These are phyloP conservation scores for Diarsia dahlii DNA, from an alignment of 2,888 invertebrate genomes.

Conservation along the genomic window DNA sequence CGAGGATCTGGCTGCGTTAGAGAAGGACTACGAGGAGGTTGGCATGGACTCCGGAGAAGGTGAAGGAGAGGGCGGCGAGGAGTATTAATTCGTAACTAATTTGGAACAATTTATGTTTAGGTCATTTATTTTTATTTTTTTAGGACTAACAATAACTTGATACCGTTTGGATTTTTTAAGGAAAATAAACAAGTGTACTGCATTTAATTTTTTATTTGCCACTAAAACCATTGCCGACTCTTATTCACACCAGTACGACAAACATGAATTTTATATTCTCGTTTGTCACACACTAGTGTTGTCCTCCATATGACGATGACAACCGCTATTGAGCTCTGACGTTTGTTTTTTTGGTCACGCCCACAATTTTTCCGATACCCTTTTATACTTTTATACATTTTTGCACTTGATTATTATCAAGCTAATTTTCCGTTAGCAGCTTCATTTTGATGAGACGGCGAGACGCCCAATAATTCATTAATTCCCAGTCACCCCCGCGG, in stretches of 20 bases:
- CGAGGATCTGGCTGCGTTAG: constrained; percentile 92
- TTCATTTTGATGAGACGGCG: too few species aligned
- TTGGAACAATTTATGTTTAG: constrained; percentile 74
- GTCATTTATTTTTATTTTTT: constrained; percentile 57
- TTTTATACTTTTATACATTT: too few species aligned
- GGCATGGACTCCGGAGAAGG: constrained; percentile 96
- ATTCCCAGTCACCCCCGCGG: too few species aligned
- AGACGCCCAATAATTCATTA: too few species aligned
- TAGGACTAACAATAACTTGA: constrained; percentile 41
- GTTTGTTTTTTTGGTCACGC: too few species aligned
- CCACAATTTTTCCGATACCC: too few species aligned
- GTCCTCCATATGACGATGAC: too few species aligned
- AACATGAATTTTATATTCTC: too few species aligned
- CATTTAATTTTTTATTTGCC: neutral
- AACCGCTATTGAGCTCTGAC: too few species aligned
- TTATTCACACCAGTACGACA: neutral
- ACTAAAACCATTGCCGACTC: neutral
- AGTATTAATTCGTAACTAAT: constrained; percentile 90
- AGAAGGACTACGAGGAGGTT: constrained; percentile 96
- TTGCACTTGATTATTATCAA: too few species aligned
- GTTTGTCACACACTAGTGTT: too few species aligned
- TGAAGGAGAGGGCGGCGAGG: constrained; percentile 95
- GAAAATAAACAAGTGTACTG: constrained; percentile 56
- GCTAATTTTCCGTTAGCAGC: too few species aligned
- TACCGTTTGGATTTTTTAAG: constrained; percentile 43